A percentile compares a stretch with the other conserved stretches of the same genome.
Conservation (phyloP, 2,888 invertebrate genomes). For the Coenonympha glycerion region DNA sequence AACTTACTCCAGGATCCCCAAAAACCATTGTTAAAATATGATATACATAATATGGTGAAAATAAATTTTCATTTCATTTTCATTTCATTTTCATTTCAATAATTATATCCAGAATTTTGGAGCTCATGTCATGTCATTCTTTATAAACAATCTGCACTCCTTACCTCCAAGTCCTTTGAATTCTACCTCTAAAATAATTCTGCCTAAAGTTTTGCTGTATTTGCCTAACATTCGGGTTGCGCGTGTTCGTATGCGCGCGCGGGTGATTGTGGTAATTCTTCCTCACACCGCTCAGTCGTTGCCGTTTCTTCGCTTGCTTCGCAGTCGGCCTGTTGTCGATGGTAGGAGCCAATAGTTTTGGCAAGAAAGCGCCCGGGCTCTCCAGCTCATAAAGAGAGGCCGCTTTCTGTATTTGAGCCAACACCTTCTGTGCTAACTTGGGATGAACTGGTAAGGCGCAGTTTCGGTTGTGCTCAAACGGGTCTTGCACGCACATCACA, state of each 20-base stretch:
- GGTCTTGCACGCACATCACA: constrained; percentile 36
- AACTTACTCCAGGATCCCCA: too few species aligned
- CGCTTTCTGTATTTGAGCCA: constrained; percentile 20
- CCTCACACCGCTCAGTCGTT: neutral
- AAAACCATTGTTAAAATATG: too few species aligned
- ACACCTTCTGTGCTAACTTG: constrained; percentile 23
- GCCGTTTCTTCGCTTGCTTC: neutral
- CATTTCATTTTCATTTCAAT: too few species aligned
- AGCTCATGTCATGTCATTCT: too few species aligned
- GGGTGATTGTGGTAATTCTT: too few species aligned
- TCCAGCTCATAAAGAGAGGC: constrained; percentile 24
- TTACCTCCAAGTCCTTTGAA: too few species aligned
- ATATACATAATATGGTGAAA: too few species aligned
- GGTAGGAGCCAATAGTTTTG: neutral
- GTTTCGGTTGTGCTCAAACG: constrained; percentile 36
- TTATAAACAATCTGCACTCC: too few species aligned
- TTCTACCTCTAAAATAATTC: neutral
- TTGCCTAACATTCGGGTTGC: neutral
- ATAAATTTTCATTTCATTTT: too few species aligned
- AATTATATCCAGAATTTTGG: too few species aligned
- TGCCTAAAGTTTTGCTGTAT: neutral
- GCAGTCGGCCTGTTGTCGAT: neutral
- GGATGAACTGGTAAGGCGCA: constrained; percentile 30
- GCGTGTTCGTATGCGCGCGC: too few species aligned
- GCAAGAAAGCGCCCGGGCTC: constrained; percentile 7